Conservation (phyloP, 2,797 vertebrate species). For the Pipistrellus pipistrellus region DNA sequence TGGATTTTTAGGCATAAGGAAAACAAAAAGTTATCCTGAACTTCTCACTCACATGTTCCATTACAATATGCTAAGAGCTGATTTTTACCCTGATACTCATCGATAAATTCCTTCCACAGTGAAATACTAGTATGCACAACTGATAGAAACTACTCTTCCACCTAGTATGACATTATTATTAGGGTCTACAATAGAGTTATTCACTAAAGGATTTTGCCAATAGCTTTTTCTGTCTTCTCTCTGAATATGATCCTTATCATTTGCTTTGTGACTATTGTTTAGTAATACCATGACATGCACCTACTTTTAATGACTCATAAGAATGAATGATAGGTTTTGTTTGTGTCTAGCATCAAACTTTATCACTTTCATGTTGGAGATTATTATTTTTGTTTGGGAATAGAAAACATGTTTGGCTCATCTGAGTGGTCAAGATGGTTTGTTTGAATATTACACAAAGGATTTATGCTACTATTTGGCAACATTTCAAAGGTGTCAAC, state of each 20-base stretch:
- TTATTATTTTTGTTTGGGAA: constrained; percentile 24
- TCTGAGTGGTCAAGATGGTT: neutral
- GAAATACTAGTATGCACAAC: neutral
- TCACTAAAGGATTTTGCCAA: neutral
- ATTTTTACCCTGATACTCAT: neutral
- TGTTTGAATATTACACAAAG: neutral
- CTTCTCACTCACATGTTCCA: neutral
- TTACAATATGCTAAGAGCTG: neutral
- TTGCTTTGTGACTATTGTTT: constrained; percentile 8
- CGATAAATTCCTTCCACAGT: neutral
- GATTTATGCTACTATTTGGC: neutral
- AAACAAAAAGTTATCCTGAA: neutral
- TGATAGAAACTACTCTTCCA: neutral
- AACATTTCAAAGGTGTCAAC: neutral
- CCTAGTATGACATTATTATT: neutral
- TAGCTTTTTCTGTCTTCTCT: constrained; percentile 15
- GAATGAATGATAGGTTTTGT: neutral
- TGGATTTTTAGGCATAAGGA: neutral
- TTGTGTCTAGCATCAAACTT: constrained; percentile 16
- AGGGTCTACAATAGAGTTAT: neutral
- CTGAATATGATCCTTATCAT: constrained; percentile 15
- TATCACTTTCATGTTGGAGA: neutral
- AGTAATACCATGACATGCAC: neutral
- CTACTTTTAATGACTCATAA: constrained; percentile 28
- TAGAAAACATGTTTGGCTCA: neutral